phyloP scores from a whole-genome alignment of 2,888 invertebrate genomes.

The Baronia brevicornis region DNA sequence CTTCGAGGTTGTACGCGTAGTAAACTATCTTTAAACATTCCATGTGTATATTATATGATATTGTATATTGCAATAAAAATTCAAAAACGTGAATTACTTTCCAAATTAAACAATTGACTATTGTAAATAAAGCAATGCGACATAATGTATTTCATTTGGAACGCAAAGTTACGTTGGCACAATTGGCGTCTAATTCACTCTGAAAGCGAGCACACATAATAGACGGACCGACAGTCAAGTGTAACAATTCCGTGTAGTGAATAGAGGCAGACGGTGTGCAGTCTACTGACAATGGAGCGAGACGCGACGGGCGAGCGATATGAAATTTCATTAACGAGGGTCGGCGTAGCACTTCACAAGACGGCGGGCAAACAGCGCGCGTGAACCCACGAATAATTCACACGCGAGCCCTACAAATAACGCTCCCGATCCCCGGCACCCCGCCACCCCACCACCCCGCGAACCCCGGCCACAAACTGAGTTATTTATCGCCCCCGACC shows the following conservation, averaged over 20 bases:
- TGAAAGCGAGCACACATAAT: constrained; percentile 29
- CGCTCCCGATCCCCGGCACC: constrained; percentile 36
- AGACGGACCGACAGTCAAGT: constrained; percentile 40
- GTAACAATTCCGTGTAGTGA: constrained; percentile 53
- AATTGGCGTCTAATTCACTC: constrained; percentile 25
- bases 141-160: too few species aligned
- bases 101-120: too few species aligned
- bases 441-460: constrained; percentile 22
- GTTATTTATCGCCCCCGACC: constrained; percentile 67
- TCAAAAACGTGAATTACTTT: too few species aligned
- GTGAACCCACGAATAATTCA: constrained; percentile 75
- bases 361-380: constrained; percentile 67
- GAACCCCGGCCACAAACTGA: constrained; percentile 64
- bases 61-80: too few species aligned
- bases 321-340: constrained; percentile 74
- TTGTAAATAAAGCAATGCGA: too few species aligned
- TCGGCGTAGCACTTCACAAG: constrained; percentile 54
- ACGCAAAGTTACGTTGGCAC: constrained; percentile 16
- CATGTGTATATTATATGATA: too few species aligned
- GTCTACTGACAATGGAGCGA: constrained; percentile 47
- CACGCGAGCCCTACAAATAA: constrained; percentile 75
- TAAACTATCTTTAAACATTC: too few species aligned
- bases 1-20: too few species aligned
- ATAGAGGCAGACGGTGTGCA: constrained; percentile 34
- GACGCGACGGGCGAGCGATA: constrained; percentile 47